Conservation (phyloP, 35 echinoderm and acorn worm species). For the Eucidaris tribuloides region DNA sequence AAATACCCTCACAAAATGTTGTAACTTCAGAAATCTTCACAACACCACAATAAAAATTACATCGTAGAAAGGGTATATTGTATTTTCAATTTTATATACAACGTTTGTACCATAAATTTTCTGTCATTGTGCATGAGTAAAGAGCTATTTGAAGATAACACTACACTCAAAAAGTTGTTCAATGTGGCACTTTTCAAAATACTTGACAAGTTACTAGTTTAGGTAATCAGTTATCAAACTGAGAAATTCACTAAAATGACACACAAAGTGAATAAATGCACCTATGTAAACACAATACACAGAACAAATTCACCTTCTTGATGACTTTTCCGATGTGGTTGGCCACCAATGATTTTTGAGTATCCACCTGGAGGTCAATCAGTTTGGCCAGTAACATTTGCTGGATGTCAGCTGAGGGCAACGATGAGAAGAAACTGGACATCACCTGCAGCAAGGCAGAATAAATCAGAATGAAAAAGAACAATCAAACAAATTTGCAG, state of each 20-base stretch:
- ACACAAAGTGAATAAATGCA: neutral
- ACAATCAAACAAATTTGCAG: neutral
- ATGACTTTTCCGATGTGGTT: constrained; percentile 37
- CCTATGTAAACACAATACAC: neutral
- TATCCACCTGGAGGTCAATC: constrained; percentile 58
- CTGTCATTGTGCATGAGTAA: neutral
- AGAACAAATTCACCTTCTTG: constrained; percentile 47
- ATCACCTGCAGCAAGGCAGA: constrained; percentile 47
- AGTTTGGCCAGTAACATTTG: constrained; percentile 52
- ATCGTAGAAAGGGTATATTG: too few relatives aligned
- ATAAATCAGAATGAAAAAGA: neutral
- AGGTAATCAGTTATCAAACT: too few relatives aligned
- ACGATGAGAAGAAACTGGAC: constrained; percentile 48
- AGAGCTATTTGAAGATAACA: neutral
- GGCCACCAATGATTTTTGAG: constrained; percentile 19
- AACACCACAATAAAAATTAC: too few relatives aligned
- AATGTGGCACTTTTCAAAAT: neutral
- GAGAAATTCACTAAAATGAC: neutral
- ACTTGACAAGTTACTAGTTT: too few relatives aligned
- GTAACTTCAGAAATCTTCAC: too few relatives aligned
- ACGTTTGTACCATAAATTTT: too few relatives aligned
- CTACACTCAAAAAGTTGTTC: neutral
- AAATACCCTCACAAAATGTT: too few relatives aligned
- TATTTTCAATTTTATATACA: too few relatives aligned
- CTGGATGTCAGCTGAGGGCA: constrained; percentile 37